These are phyloP conservation scores for Halcyon leucocephala DNA, from an alignment of 2,797 vertebrate genomes.

Conservation along the genomic window DNA sequence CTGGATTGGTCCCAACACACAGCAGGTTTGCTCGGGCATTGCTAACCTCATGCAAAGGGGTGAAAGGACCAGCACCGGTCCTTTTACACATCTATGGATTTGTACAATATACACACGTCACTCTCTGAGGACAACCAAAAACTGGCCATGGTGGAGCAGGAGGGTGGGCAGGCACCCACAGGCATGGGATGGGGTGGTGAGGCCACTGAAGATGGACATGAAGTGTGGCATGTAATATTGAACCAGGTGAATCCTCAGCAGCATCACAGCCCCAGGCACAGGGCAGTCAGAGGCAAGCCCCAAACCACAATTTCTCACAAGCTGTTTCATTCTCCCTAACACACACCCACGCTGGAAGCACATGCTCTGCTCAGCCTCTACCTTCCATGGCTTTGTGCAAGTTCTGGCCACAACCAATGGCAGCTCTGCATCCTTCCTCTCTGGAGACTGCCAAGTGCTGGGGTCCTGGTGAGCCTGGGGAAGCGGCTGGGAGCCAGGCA, in stretches of 20 bases:
- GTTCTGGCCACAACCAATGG: not conserved
- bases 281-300: not conserved
- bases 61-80: not conserved
- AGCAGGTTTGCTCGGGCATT: not conserved
- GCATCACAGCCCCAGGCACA: fast-evolving
- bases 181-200: not conserved
- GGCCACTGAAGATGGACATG: fast-evolving
- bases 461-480: fast-evolving
- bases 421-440: not conserved
- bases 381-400: not conserved
- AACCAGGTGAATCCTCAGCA: not conserved
- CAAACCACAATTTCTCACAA: not conserved
- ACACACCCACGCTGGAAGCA: not conserved
- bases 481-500: not conserved
- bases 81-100: not conserved
- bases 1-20: not conserved
- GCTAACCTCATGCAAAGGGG: not conserved
- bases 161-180: not conserved
- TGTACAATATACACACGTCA: not conserved
- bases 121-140: fast-evolving
- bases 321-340: not conserved
- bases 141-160: fast-evolving
- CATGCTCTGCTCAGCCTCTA: not conserved
- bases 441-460: fast-evolving
- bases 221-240: fast-evolving